A percentile compares a stretch with the other conserved stretches of the same genome.
phyloP scores from a whole-genome alignment of 2,797 vertebrate species.

The Oophaga sylvatica region DNA sequence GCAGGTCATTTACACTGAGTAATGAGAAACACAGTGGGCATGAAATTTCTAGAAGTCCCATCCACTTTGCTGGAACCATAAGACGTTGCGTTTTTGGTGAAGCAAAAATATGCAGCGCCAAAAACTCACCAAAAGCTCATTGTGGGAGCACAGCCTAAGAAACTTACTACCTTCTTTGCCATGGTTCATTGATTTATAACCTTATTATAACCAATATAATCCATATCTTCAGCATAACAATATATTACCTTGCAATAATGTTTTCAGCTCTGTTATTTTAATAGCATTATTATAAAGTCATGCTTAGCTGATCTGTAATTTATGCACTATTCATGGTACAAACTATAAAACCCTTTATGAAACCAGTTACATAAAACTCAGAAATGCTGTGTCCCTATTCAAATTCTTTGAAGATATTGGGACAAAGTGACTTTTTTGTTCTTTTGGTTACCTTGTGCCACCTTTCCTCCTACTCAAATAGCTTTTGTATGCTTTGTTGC shows the following conservation, averaged over 20 bases:
- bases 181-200: neutral
- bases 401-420: conserved; percentile 24
- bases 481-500: conserved; percentile 16
- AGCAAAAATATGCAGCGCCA: too few relatives aligned
- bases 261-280: neutral
- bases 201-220: neutral
- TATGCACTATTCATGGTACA: neutral
- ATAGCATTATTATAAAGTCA: neutral
- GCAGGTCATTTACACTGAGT: too few relatives aligned
- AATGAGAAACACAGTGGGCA: too few relatives aligned
- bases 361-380: neutral
- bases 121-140: too few relatives aligned
- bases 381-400: conserved; percentile 2
- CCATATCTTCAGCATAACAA: neutral
- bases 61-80: too few relatives aligned
- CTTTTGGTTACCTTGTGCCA: conserved; percentile 18
- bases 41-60: too few relatives aligned
- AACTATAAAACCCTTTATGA: neutral
- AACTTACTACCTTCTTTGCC: neutral
- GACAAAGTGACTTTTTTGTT: conserved; percentile 28
- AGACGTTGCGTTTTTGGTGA: too few relatives aligned
- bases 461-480: neutral
- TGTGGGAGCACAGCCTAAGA: too few relatives aligned
- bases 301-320: neutral
- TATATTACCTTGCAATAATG: neutral